These are phyloP conservation scores for Drosophila azteca DNA, from an alignment of 1,140 invertebrate genomes.

Conservation along the genomic window DNA sequence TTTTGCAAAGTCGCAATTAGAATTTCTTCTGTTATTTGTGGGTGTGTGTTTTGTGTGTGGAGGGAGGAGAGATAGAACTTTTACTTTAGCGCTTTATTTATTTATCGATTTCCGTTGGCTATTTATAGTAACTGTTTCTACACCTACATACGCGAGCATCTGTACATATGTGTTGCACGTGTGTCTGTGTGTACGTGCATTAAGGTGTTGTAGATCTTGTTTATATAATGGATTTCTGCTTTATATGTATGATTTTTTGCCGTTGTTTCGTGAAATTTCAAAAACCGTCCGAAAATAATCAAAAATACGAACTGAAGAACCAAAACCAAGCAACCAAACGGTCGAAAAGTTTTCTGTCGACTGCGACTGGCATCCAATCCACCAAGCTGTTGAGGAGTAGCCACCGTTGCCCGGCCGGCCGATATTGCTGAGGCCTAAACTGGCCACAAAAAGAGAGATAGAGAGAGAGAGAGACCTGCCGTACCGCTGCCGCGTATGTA, in stretches of 20 bases:
- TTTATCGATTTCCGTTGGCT: constrained; percentile 69
- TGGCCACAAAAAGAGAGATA: constrained; percentile 40
- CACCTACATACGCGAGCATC: too few species aligned
- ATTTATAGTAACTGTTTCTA: constrained; percentile 59
- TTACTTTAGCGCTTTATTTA: constrained; percentile 60
- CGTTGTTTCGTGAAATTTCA: constrained; percentile 25
- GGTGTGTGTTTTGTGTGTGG: constrained; percentile 3
- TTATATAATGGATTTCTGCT: constrained; percentile 60
- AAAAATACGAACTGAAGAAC: constrained; percentile 23
- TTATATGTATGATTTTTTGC: constrained; percentile 43
- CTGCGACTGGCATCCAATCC: constrained; percentile 32
- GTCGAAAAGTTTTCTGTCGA: constrained; percentile 75
- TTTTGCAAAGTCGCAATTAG: constrained; percentile 64
- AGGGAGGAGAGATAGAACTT: constrained; percentile 34
- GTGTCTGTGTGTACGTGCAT: constrained; percentile 43
- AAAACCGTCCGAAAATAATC: constrained; percentile 34
- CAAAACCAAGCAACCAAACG: constrained; percentile 61
- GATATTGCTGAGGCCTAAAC: too few species aligned
- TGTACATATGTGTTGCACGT: constrained; percentile 23
- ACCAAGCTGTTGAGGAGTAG: constrained; percentile 27
- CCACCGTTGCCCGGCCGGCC: too few species aligned
- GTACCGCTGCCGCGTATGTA: too few species aligned
- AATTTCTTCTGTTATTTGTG: constrained; percentile 15
- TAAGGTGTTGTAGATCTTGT: constrained; percentile 55
- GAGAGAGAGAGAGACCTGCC: constrained; percentile 19